A percentile compares a stretch with the other conserved stretches of the same genome.
These are phyloP conservation scores for Echiichthys vipera DNA, from an alignment of 2,797 vertebrate species.

Conservation along the genomic window DNA sequence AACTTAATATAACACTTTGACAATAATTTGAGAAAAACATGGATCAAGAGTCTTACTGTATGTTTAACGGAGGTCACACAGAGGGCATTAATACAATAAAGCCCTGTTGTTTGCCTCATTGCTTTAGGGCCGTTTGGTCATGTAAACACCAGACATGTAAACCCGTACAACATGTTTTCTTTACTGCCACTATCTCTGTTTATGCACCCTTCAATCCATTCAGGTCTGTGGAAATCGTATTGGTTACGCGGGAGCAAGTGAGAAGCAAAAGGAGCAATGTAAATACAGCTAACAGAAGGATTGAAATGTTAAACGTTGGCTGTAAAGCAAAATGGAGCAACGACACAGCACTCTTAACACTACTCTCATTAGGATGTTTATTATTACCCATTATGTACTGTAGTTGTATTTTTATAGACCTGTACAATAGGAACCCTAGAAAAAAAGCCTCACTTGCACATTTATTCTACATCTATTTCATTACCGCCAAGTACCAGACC, in stretches of 20 bases:
- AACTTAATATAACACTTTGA: not conserved
- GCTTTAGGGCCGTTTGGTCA: slow-evolving; percentile 40
- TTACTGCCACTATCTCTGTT: slow-evolving; percentile 23
- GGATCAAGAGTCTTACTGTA: slow-evolving; percentile 33
- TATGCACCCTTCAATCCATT: slow-evolving; percentile 43
- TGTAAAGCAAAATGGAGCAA: slow-evolving; percentile 27
- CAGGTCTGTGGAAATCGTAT: slow-evolving; percentile 35
- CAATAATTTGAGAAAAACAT: slow-evolving; percentile 38
- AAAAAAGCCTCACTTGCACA: slow-evolving; percentile 17
- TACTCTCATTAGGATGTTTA: slow-evolving; percentile 43
- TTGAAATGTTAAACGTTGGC: not conserved
- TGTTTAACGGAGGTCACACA: slow-evolving; percentile 48
- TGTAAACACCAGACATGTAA: slow-evolving; percentile 43
- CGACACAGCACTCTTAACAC: slow-evolving; percentile 14
- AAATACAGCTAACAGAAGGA: slow-evolving; percentile 28
- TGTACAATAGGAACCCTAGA: not conserved
- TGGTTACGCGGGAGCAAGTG: slow-evolving; percentile 33
- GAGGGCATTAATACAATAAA: slow-evolving; percentile 33
- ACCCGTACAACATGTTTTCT: not conserved
- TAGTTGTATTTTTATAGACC: slow-evolving; percentile 23
- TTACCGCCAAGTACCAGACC: slow-evolving; percentile 43
- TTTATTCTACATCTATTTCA: slow-evolving; percentile 41
- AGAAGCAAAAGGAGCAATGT: slow-evolving; percentile 15
- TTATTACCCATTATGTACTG: slow-evolving; percentile 27
- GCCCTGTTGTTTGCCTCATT: slow-evolving; percentile 40